phyloP scores from a whole-genome alignment of 2,113 vertebrate genomes.

The Tricholaema leucomelas region DNA sequence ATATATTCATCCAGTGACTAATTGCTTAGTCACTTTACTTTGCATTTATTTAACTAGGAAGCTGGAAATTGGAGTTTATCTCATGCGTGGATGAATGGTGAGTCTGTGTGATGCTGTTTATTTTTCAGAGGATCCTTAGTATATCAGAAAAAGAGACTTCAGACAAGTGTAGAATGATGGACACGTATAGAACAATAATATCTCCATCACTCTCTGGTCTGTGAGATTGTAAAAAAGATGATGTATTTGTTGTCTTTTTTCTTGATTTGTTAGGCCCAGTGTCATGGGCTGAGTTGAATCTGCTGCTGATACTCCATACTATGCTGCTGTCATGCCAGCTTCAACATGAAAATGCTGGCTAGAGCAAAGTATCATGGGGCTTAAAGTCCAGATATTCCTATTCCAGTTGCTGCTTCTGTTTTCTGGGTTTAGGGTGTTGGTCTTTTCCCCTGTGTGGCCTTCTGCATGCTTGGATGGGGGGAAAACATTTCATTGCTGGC shows the following conservation, averaged over 20 bases:
- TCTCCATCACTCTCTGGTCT: not conserved
- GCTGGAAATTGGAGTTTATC: not conserved
- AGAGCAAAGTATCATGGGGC: too few species aligned
- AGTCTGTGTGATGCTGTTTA: not conserved
- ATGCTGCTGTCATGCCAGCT: too few species aligned
- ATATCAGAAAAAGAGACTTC: not conserved
- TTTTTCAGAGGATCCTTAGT: not conserved
- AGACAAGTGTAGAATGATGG: not conserved
- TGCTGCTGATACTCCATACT: too few species aligned
- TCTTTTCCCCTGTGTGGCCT: too few species aligned
- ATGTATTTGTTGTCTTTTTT: not conserved
- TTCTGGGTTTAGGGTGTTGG: too few species aligned
- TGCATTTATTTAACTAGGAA: not conserved
- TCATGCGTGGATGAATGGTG: not conserved
- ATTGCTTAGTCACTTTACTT: constrained; percentile 2
- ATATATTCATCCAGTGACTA: not conserved
- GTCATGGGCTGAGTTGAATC: too few species aligned
- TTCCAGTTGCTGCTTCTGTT: too few species aligned
- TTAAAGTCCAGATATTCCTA: too few species aligned
- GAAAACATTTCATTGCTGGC: too few species aligned
- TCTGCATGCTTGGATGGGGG: too few species aligned
- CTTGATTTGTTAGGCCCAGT: not conserved
- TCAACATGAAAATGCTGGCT: too few species aligned
- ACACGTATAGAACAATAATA: not conserved
- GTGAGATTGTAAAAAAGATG: not conserved